Conservation (phyloP, 2,888 invertebrate species). For the Andrena fulva region DNA sequence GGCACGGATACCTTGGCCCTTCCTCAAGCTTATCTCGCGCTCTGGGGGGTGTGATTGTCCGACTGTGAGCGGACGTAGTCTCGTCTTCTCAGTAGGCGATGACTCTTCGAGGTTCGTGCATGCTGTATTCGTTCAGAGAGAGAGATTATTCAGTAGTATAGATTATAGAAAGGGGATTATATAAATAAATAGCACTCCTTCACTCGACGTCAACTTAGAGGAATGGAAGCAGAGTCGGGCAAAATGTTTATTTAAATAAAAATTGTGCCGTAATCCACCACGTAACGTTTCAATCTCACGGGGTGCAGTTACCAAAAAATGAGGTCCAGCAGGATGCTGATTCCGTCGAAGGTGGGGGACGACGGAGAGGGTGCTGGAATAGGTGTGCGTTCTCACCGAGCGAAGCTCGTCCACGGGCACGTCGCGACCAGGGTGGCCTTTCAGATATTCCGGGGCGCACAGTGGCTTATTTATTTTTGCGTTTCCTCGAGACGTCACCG, state of each 20-base stretch:
- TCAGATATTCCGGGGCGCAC: slow-evolving; percentile 65
- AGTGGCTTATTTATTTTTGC: slow-evolving; percentile 70
- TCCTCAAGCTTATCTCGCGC: slow-evolving; percentile 14
- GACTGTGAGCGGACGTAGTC: slow-evolving; percentile 2
- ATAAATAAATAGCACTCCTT: no score
- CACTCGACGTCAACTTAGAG: no score
- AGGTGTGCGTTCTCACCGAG: slow-evolving; percentile 31
- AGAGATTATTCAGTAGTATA: background rate
- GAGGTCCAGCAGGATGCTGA: background rate
- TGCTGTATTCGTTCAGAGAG: background rate
- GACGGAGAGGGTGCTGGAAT: slow-evolving; percentile 36
- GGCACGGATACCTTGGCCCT: slow-evolving; percentile 6
- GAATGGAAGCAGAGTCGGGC: no score
- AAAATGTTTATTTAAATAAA: no score
- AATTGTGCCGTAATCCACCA: no score
- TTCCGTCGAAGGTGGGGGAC: slow-evolving; percentile 6
- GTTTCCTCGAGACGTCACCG: slow-evolving; percentile 69
- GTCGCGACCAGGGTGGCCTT: slow-evolving; percentile 62
- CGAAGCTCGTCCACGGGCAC: slow-evolving; percentile 52
- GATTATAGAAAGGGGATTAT: background rate
- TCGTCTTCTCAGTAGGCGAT: background rate
- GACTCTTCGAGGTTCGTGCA: background rate
- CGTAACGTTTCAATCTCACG: slow-evolving; percentile 6
- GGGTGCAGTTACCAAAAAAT: slow-evolving; percentile 39
- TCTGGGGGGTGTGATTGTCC: background rate